Percentiles rank a stretch among this genome's conserved stretches.
Conservation (phyloP, 2,797 vertebrate genomes). For the Parauchenoglanis ngamensis region DNA sequence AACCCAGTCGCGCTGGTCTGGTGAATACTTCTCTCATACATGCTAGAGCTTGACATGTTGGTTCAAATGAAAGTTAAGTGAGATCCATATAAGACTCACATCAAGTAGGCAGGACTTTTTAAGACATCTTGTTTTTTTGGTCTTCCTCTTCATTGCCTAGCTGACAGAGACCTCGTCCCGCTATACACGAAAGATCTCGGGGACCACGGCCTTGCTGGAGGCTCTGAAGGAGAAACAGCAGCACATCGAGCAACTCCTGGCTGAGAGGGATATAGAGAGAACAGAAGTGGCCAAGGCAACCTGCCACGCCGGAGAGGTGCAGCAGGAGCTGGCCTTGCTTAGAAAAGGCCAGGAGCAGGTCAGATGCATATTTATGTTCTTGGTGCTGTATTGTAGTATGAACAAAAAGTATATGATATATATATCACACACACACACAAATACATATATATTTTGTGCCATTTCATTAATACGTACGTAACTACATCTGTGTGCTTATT, state of each 20-base stretch:
- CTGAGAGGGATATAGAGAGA: constrained; percentile 93
- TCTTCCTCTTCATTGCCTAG: constrained; percentile 27
- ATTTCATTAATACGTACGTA: neutral
- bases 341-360: constrained; percentile 95
- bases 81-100: neutral
- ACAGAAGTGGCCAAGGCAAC: constrained; percentile 96
- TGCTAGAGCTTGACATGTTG: neutral
- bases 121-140: neutral
- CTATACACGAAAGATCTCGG: constrained; percentile 80
- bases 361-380: constrained; percentile 27
- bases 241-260: constrained; percentile 97
- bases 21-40: constrained; percentile 66
- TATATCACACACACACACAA: neutral
- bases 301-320: constrained; percentile 92
- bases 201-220: constrained; percentile 96
- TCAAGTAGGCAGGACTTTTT: no score
- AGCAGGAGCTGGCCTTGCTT: constrained; percentile 88
- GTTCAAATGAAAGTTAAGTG: neutral
- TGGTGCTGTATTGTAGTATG: neutral
- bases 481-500: constrained; percentile 8
- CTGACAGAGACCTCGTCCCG: constrained; percentile 86
- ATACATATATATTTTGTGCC: neutral
- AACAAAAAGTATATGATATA: neutral
- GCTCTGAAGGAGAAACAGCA: constrained; percentile 99
- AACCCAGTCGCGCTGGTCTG: constrained; percentile 96